These are phyloP conservation scores for Nephrotoma guestfalica DNA, from an alignment of 2,888 invertebrate species.

Conservation along the genomic window DNA sequence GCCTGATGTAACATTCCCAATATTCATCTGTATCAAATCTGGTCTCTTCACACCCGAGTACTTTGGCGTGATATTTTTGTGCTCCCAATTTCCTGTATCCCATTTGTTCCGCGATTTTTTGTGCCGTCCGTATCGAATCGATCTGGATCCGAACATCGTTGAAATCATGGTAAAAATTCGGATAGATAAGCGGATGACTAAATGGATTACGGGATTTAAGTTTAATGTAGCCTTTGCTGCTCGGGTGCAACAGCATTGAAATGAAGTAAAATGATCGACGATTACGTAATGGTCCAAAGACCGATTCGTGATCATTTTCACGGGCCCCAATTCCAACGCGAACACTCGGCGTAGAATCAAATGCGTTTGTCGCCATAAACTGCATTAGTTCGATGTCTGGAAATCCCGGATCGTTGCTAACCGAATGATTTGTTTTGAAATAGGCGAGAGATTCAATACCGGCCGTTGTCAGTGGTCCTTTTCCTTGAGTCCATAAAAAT, in stretches of 20 bases:
- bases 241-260: constrained; percentile 42
- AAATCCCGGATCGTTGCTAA: constrained; percentile 35
- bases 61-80: constrained; percentile 41
- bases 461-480: constrained; percentile 38
- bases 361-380: constrained; percentile 39
- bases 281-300: constrained; percentile 26
- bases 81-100: constrained; percentile 42
- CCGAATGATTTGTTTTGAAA: constrained; percentile 38
- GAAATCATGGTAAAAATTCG: constrained; percentile 44
- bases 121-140: constrained; percentile 43
- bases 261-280: constrained; percentile 34
- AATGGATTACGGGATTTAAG: constrained; percentile 39
- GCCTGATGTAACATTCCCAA: constrained; percentile 50
- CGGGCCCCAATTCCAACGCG: constrained; percentile 34
- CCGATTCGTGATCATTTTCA: constrained; percentile 24
- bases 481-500: constrained; percentile 24
- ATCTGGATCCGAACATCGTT: constrained; percentile 50
- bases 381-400: constrained; percentile 53
- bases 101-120: constrained; percentile 41
- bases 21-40: constrained; percentile 50
- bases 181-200: constrained; percentile 41
- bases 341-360: constrained; percentile 29
- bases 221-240: constrained; percentile 41
- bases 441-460: constrained; percentile 44
- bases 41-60: constrained; percentile 42